Evolutionary conservation across 2,888 invertebrate genomes (phyloP), one percentile per base, ranked within the genome.

Genomic region (Pheosia tremula): DNA sequence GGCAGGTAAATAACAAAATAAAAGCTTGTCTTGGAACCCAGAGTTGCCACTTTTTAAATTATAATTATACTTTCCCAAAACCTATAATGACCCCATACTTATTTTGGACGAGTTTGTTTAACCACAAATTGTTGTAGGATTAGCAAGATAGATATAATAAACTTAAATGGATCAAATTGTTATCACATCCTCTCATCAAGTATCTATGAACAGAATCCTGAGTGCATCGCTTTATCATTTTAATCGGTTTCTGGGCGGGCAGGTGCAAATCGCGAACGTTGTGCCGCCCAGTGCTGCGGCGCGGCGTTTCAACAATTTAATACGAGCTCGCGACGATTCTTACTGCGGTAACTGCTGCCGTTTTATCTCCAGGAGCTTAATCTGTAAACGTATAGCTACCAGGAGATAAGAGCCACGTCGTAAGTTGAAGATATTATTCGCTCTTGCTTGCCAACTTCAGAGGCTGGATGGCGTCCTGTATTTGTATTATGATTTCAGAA

Each of bases 181-280:
- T 1, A 38, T 5, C 53, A 11, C 53, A 37, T 53, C 53, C 11
- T 38, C 37, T 11, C 8, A 11, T 38, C 37, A 53, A 10, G 38
- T 53, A 56, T 64, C 63, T 36, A 13, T n/a, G 58, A 56, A 62
- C 53, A 55, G 67, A 78, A 79, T 78, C 77, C 75, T 62, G 59
- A 68, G 63, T 72, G 78, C 82, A 80, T 78, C 87, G 83, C 83
- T 89, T 88, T 86, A 89, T 89, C 88, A 89, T 88, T 87, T 89
- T 89, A 89, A 89, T 89, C 88, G 87, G 86, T 88, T 89, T 88
- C 81, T 82, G 76, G 78, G 74, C 75, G 75, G 77, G 82, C 87
- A 87, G 88, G 87, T 88, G 87, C 79, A 82, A 80, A 77, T 69
- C 76, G 83, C 81, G 24, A n/a, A 37, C 75, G 72, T 67, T 71